These are phyloP conservation scores for Tamandua tetradactyla DNA, from an alignment of 2,797 vertebrate genomes.

Conservation along the genomic window DNA sequence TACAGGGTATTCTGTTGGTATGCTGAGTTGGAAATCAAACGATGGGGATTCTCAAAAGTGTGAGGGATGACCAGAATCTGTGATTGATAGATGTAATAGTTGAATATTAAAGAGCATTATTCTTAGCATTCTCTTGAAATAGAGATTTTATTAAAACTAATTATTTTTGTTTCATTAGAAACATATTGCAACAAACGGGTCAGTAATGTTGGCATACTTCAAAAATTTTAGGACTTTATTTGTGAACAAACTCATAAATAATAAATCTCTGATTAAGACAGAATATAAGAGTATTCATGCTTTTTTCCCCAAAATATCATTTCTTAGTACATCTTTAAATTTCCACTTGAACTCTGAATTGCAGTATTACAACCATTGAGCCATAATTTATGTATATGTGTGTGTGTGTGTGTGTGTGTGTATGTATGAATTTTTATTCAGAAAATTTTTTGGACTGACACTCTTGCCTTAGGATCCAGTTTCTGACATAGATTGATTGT, in stretches of 20 bases:
- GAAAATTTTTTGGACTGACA: not conserved
- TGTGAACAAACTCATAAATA: not conserved
- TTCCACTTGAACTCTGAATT: conserved; percentile 11
- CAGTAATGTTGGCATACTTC: not conserved
- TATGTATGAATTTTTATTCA: conserved; percentile 13
- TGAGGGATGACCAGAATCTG: not conserved
- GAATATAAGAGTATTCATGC: not conserved
- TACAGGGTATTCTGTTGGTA: not conserved
- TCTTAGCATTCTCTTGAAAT: not conserved
- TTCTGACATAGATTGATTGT: not conserved
- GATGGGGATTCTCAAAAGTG: not conserved
- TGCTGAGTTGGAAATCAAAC: conserved; percentile 11
- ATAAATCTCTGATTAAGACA: not conserved
- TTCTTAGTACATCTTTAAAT: not conserved
- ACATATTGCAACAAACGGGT: not conserved
- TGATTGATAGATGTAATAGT: not conserved
- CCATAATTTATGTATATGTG: not conserved
- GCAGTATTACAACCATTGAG: not conserved
- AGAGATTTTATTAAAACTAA: conserved; percentile 49
- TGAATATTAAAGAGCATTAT: conserved; percentile 22
- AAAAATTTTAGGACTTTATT: not conserved
- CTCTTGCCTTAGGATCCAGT: not conserved
- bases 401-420: too few relatives aligned
- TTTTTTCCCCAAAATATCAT: not conserved
- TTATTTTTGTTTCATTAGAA: conserved; percentile 30